Evolutionary conservation across 2,113 vertebrate species (phyloP).

Genomic region (Pelmatolapia mariae): DNA sequence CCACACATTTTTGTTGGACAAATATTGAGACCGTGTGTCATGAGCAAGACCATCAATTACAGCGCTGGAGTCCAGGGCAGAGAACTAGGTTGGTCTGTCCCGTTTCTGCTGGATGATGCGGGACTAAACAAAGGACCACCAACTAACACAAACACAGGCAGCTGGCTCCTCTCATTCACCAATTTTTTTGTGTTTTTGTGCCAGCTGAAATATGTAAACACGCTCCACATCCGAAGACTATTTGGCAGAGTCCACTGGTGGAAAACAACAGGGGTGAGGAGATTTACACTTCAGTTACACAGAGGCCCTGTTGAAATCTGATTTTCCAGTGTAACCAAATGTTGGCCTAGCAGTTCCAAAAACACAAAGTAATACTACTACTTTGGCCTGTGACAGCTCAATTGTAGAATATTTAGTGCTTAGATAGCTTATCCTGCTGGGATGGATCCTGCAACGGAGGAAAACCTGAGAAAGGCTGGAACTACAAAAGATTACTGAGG

Average conservation of each 20-base stretch:
- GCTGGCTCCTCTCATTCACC: background rate
- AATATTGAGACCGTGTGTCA: conserved; percentile 27
- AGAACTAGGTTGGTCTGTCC: background rate
- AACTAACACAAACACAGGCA: conserved; percentile 26
- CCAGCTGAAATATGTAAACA: background rate
- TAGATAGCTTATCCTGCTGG: background rate
- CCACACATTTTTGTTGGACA: background rate
- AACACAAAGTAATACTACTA: background rate
- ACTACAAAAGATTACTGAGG: background rate
- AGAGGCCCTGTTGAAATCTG: background rate
- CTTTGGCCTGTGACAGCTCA: background rate
- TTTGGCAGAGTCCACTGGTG: background rate
- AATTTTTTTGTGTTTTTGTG: background rate
- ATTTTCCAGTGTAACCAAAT: background rate
- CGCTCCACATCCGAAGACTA: background rate
- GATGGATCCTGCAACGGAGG: background rate
- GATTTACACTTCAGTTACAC: background rate
- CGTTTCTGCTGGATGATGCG: conserved; percentile 24
- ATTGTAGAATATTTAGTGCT: background rate
- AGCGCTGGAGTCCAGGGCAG: background rate
- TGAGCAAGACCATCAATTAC: conserved; percentile 40
- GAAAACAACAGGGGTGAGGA: background rate
- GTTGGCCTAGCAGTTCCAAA: background rate
- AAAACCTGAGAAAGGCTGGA: background rate
- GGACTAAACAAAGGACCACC: conserved; percentile 60